Evolutionary conservation across 2,797 vertebrate genomes (phyloP), one percentile per base, ranked within the genome.

Genomic region (Peromyscus aztecus): DNA sequence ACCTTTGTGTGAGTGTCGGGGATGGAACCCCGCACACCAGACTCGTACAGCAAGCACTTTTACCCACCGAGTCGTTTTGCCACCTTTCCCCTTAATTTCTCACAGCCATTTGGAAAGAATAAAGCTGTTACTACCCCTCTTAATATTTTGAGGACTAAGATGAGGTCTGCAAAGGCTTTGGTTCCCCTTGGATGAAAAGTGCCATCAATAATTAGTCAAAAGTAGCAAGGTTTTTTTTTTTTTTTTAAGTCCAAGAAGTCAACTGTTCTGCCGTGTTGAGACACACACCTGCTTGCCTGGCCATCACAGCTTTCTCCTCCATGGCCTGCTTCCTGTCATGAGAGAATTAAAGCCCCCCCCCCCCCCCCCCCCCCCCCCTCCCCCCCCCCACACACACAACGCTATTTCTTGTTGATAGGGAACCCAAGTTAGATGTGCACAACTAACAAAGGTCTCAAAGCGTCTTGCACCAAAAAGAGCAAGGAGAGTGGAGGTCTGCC

Each of bases 261-360:
- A 61, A 40, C 92, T 65, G 82, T 67, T 71, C 80, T 46, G 27
- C 81, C 59, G 6, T 6, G 2, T 31, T 63, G 5, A 63, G 37
- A 10, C 37, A 7, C 8, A 8, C 37, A 63, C 13, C 81, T 65
- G 16, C 24, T 31, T 9, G 1, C 31, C 37, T 21, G 14, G 29
- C 43, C 43, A 31, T 43, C 27, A 14, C 40, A 21, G 40, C 16
- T 29, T 75, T 91, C 11, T 43, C n/a, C 10, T 65, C 24, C 3
- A 13, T 40, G 17, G 10, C 65, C n/a, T 90, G 43, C 71, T 89
- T 96, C 49, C 46, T 86, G 46, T 23, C 29, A 29, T 1, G 4
- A 84, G 14, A 55, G 84, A 90, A 95, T 91, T 94, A 90, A 96
- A 97, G 83, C 76, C 80, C 63, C 55, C n/a, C n/a, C n/a, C n/a